phyloP scores from a whole-genome alignment of 2,797 vertebrate species.

The Tokudaia tokunoshimensis region DNA sequence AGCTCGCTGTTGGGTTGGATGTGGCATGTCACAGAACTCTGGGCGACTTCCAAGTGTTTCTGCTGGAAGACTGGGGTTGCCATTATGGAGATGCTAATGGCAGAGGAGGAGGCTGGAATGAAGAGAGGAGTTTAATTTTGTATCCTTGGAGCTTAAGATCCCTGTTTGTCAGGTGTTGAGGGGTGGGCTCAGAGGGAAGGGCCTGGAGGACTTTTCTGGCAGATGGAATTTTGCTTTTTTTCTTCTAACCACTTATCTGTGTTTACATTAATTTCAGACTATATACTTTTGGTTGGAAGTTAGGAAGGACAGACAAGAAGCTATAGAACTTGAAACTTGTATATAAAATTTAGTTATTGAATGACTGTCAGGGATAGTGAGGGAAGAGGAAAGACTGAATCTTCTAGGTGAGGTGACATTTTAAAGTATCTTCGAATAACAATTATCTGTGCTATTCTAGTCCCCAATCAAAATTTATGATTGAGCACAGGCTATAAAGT shows the following conservation, averaged over 20 bases:
- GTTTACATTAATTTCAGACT: slow-evolving; percentile 71
- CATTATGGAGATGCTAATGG: slow-evolving; percentile 26
- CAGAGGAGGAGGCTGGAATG: background rate
- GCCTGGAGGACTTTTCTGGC: background rate
- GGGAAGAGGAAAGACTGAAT: slow-evolving; percentile 65
- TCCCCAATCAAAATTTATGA: slow-evolving; percentile 81
- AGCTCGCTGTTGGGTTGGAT: background rate
- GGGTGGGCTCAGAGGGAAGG: background rate
- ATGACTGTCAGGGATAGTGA: slow-evolving; percentile 54
- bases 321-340: slow-evolving; percentile 45
- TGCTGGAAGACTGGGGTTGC: background rate
- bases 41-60: slow-evolving; percentile 12
- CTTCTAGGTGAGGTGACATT: slow-evolving; percentile 77
- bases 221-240: slow-evolving; percentile 54
- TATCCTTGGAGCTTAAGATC: slow-evolving; percentile 29
- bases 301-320: slow-evolving; percentile 60
- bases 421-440: slow-evolving; percentile 75
- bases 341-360: slow-evolving; percentile 56
- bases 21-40: background rate
- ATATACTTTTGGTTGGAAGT: slow-evolving; percentile 62
- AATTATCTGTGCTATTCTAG: slow-evolving; percentile 80
- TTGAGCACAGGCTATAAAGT: slow-evolving; percentile 77
- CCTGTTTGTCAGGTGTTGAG: slow-evolving; percentile 37
- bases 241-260: slow-evolving; percentile 5
- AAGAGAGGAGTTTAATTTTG: slow-evolving; percentile 43